Percentiles rank a stretch among this genome's conserved stretches.
Conservation (phyloP, 2,797 vertebrate species). For the Knipowitschia caucasica region DNA sequence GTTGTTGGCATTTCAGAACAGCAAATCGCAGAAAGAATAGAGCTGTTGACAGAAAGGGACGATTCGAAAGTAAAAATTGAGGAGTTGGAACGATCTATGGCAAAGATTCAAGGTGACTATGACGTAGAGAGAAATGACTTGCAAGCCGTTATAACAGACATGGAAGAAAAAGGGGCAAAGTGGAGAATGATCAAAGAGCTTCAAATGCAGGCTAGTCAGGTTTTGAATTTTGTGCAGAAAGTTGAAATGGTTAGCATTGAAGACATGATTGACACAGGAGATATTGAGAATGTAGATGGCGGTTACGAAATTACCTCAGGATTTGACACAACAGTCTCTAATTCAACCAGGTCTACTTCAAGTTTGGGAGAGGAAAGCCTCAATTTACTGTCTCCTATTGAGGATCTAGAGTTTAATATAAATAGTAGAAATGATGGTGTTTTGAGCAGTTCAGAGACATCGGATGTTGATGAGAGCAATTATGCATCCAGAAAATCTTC, state of each 20-base stretch:
- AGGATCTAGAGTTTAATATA: background rate
- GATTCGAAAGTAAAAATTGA: constrained; percentile 65
- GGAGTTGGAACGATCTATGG: constrained; percentile 71
- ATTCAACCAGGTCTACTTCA: background rate
- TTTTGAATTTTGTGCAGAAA: constrained; percentile 59
- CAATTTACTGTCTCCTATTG: background rate
- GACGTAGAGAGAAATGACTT: constrained; percentile 72
- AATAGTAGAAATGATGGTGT: background rate
- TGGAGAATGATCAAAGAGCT: constrained; percentile 59
- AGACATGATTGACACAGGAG: constrained; percentile 47
- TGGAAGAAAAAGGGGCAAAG: constrained; percentile 67
- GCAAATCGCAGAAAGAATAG: constrained; percentile 61
- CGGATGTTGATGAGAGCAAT: background rate
- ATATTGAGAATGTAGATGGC: constrained; percentile 49
- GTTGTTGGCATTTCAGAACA: constrained; percentile 42
- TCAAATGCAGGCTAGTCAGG: constrained; percentile 51
- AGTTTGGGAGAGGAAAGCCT: constrained; percentile 9
- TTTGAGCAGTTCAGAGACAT: background rate
- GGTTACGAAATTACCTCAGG: constrained; percentile 31
- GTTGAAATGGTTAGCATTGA: constrained; percentile 59
- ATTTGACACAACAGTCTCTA: background rate
- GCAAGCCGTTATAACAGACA: constrained; percentile 45
- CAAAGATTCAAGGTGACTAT: constrained; percentile 62
- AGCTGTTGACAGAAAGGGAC: constrained; percentile 69
- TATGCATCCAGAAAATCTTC: background rate